Evolutionary conservation across 92 coral and sea anemone genomes (phyloP).

Genomic region (Porites lobata): DNA sequence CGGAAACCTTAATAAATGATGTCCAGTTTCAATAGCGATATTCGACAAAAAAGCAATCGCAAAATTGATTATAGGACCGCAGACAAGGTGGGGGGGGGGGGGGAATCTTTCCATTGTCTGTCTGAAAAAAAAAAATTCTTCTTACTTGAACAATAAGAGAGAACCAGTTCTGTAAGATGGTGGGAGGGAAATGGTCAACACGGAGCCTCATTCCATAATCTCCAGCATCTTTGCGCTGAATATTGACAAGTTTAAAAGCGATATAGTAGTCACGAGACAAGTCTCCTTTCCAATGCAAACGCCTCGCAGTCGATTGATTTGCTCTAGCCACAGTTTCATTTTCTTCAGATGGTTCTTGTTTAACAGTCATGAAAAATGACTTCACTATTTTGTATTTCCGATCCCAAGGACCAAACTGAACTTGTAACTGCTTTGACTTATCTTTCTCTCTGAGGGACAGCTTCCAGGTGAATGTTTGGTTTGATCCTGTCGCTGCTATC

Average conservation of each 20-base stretch:
- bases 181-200: neutral
- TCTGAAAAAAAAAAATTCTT: neutral
- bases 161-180: neutral
- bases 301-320: neutral
- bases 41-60: no score
- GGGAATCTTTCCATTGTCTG: neutral
- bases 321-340: neutral
- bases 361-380: neutral
- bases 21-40: no score
- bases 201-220: constrained; percentile 47
- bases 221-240: constrained; percentile 2
- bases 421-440: constrained; percentile 1
- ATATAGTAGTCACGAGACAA: neutral
- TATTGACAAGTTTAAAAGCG: constrained; percentile 46
- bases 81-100: no score
- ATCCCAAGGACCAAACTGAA: constrained; percentile 53
- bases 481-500: constrained; percentile 38
- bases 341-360: neutral
- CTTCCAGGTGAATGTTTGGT: constrained; percentile 54
- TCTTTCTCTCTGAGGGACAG: constrained; percentile 8
- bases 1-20: no score
- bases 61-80: no score
- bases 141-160: constrained; percentile 23
- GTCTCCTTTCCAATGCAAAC: constrained; percentile 57
- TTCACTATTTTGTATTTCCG: neutral